phyloP scores from a whole-genome alignment of 2,888 invertebrate genomes.

The Patella ulyssiponensis region DNA sequence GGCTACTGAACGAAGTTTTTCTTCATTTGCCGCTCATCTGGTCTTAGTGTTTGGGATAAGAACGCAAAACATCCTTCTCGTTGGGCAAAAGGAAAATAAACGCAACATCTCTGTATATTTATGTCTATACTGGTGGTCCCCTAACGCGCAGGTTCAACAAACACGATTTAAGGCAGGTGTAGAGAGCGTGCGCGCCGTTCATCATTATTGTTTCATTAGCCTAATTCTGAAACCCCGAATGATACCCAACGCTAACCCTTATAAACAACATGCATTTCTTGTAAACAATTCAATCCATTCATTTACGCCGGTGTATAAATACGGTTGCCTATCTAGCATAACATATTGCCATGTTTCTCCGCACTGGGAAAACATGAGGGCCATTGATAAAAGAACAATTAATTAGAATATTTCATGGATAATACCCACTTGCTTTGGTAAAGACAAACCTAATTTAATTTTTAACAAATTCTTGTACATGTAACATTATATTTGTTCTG shows the following conservation, averaged over 20 bases:
- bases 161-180: constrained; percentile 15
- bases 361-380: no score
- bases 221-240: constrained; percentile 1
- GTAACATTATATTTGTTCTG: no score
- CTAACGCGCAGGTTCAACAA: constrained; percentile 24
- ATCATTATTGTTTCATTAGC: constrained; percentile 36
- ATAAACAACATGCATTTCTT: background rate
- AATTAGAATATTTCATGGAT: no score
- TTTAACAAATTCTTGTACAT: no score
- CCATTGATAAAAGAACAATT: no score
- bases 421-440: no score
- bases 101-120: constrained; percentile 27
- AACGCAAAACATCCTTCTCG: constrained; percentile 29
- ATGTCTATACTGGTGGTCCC: constrained; percentile 27
- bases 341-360: background rate
- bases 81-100: constrained; percentile 25
- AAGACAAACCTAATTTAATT: no score
- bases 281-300: background rate
- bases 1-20: background rate
- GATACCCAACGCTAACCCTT: background rate
- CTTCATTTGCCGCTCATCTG: constrained; percentile 20
- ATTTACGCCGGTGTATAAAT: background rate
- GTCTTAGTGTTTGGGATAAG: constrained; percentile 17
- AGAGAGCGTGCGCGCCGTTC: constrained; percentile 5
- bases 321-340: background rate